These are phyloP conservation scores for Oryctes rhinoceros DNA, from an alignment of 1,140 invertebrate genomes.

Conservation along the genomic window DNA sequence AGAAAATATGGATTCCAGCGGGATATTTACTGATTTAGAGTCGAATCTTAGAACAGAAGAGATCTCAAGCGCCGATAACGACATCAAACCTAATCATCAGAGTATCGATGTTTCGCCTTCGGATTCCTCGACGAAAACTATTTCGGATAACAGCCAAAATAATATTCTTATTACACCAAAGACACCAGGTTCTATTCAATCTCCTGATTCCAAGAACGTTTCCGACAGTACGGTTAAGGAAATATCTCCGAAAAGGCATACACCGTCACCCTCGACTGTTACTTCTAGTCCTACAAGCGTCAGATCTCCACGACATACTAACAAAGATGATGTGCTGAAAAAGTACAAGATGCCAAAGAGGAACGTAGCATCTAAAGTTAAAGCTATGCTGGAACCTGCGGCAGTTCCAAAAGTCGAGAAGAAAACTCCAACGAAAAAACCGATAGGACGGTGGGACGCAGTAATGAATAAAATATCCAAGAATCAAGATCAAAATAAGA, in stretches of 20 bases:
- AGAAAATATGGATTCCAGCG: constrained; percentile 85
- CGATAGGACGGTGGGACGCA: constrained; percentile 75
- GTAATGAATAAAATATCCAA: constrained; percentile 84
- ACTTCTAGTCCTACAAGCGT: constrained; percentile 52
- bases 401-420: constrained; percentile 59
- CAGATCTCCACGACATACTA: constrained; percentile 51
- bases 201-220: constrained; percentile 42
- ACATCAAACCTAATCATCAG: constrained; percentile 50
- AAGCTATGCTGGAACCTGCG: constrained; percentile 68
- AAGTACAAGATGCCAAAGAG: constrained; percentile 80
- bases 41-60: constrained; percentile 59
- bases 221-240: constrained; percentile 54
- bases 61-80: constrained; percentile 49
- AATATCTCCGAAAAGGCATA: constrained; percentile 67
- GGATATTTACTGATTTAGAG: constrained; percentile 85
- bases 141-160: constrained; percentile 59
- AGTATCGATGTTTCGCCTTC: constrained; percentile 57
- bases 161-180: constrained; percentile 54
- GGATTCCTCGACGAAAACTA: constrained; percentile 57
- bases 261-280: constrained; percentile 39
- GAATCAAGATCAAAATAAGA: constrained; percentile 75
- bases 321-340: constrained; percentile 66
- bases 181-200: constrained; percentile 21
- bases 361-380: constrained; percentile 77
- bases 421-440: constrained; percentile 54